Conservation (phyloP, 2,797 vertebrate species). For the Mormyrops boulengeri region DNA sequence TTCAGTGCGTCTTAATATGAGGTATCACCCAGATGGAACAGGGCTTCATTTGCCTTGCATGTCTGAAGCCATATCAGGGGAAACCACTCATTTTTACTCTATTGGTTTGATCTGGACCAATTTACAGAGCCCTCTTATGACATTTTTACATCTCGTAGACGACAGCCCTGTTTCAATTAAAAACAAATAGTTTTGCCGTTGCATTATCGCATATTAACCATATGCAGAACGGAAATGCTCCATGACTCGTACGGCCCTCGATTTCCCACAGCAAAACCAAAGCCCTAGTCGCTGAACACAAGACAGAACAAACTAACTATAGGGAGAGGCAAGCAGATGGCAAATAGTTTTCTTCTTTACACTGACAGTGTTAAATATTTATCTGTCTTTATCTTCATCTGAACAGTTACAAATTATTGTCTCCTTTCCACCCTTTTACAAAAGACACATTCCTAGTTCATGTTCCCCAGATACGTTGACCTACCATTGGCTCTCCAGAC, state of each 20-base stretch:
- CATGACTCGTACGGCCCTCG: slow-evolving; percentile 5
- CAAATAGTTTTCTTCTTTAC: slow-evolving; percentile 19
- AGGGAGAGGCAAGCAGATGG: not conserved
- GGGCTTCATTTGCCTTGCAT: not conserved
- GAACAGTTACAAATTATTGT: slow-evolving; percentile 25
- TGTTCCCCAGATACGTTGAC: slow-evolving; percentile 24
- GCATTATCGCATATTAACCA: not conserved
- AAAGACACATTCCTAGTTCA: slow-evolving; percentile 23
- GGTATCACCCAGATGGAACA: not conserved
- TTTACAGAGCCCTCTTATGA: not conserved
- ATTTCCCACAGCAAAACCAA: slow-evolving; percentile 25
- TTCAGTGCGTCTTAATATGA: not conserved
- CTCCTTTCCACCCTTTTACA: slow-evolving; percentile 14
- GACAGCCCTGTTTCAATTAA: not conserved
- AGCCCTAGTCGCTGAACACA: slow-evolving; percentile 13
- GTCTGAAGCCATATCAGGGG: not conserved
- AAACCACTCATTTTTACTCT: not conserved
- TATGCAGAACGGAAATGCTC: slow-evolving; percentile 1
- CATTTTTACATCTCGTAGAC: not conserved
- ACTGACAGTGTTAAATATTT: slow-evolving; percentile 30
- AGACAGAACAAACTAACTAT: slow-evolving; percentile 17
- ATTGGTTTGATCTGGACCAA: not conserved
- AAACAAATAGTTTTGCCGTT: not conserved
- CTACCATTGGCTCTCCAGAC: not conserved
- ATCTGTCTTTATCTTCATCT: slow-evolving; percentile 28